A percentile compares a stretch with the other conserved stretches of the same genome.
phyloP scores from a whole-genome alignment of 2,797 vertebrate species.

The Australoheros facetus region DNA sequence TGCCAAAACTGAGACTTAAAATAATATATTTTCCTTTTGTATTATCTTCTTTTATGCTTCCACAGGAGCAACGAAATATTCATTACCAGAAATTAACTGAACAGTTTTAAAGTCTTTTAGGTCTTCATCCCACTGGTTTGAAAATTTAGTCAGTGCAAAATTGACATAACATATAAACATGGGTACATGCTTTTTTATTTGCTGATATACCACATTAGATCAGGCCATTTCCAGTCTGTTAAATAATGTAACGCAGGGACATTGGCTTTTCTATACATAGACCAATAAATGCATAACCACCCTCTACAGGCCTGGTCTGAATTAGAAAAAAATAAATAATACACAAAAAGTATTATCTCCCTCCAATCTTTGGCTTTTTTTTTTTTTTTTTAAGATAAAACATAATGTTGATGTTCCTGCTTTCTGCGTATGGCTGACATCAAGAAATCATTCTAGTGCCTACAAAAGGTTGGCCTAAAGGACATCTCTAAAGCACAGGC shows the following conservation, averaged over 20 bases:
- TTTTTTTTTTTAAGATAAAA: no score
- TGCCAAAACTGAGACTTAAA: neutral
- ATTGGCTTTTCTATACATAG: neutral
- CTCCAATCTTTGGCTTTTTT: no score
- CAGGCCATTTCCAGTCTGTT: neutral
- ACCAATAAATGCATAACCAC: neutral
- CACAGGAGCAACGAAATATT: neutral
- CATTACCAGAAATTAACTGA: no score
- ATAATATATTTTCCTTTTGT: no score
- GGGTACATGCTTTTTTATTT: neutral
- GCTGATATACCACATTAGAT: neutral
- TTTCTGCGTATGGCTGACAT: neutral
- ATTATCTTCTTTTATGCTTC: neutral
- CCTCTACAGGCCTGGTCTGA: neutral
- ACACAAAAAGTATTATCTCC: no score
- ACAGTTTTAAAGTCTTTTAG: neutral
- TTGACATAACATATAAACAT: neutral
- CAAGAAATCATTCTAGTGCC: neutral
- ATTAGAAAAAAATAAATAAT: neutral
- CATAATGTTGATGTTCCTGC: no score
- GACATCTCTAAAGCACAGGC: neutral
- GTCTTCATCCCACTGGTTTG: neutral
- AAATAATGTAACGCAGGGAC: neutral
- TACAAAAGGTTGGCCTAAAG: neutral
- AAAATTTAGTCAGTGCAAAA: neutral